Conservation (phyloP, 1,140 invertebrate species). For the Microplitis mediator region DNA sequence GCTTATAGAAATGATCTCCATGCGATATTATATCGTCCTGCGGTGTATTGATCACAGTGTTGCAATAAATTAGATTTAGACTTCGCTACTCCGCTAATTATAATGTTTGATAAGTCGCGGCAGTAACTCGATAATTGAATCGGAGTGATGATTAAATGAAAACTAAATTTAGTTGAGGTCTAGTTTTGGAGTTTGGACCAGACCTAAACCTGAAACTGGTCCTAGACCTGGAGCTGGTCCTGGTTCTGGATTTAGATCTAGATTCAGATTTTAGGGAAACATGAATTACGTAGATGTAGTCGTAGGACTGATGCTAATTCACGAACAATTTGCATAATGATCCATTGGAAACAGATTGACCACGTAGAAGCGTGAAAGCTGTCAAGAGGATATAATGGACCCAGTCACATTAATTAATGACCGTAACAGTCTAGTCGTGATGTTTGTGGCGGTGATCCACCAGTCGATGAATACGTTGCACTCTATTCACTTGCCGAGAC, state of each 20-base stretch:
- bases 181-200: too few relatives aligned
- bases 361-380: slow-evolving; percentile 8
- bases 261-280: too few relatives aligned
- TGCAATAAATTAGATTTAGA: background rate
- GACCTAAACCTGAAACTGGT: too few relatives aligned
- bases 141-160: too few relatives aligned
- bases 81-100: too few relatives aligned
- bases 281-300: too few relatives aligned
- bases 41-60: slow-evolving; percentile 36
- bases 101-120: too few relatives aligned
- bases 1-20: slow-evolving; percentile 53
- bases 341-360: slow-evolving; percentile 22
- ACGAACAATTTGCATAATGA: slow-evolving; percentile 29
- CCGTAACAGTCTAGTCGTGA: background rate
- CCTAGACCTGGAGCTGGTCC: too few relatives aligned
- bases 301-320: too few relatives aligned
- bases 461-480: background rate
- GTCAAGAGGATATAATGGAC: slow-evolving; percentile 23
- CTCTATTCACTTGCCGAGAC: background rate
- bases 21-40: slow-evolving; percentile 51
- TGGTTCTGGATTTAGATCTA: too few relatives aligned
- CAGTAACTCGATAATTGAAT: too few relatives aligned
- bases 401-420: slow-evolving; percentile 23
- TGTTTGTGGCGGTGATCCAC: background rate
- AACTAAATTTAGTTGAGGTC: too few relatives aligned